Base-by-base conservation (phyloP, 2,888 invertebrate species). In the Scrobipalpa costella region DNA sequence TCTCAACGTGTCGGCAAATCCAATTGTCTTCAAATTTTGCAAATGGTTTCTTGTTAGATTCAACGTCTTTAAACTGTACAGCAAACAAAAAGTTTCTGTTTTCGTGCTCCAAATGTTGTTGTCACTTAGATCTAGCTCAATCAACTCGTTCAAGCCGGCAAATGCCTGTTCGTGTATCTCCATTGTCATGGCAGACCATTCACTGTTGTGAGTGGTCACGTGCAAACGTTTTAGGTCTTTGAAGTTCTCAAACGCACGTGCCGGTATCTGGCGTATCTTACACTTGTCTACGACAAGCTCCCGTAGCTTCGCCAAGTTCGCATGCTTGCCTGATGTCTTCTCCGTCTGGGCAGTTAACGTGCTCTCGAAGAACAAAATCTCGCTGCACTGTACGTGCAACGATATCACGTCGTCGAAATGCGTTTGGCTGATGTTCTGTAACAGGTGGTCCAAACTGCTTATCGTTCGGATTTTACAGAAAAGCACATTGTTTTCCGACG, bases 81-180 rank as follows among this genome's bases (percentile, higher is more conserved):
- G 88, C 47, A 94, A 93, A 81, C 96, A 96, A 79, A 96, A 94
- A 67, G 94, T 92, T 74, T 95, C 94, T 40, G 93, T 90, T 68
- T 96, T 95, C 64, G 95, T 90, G 69, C 93, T 94, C 95, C 95
- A 95, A 67, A 96, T 94, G 80, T 95, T 95, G 88, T 96, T 96
- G 78, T 94, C 94, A 69, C 94, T 94, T 63, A 96, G 86, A 84
- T 96, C 94, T 71, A 96, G 92, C 74, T 93, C 92, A 67, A 94
- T 92, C 62, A 96, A 90, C 83, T 94, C 94, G 66, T 93, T 92
- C 73, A 96, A 86, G 40, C 95, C 93, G 65, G 93, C 86, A 69
- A 96, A 94, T 67, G 95, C 94, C 76, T 94, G 94, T 59, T 94
- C 92, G 75, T 94, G 93, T 63, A 96, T 81, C 73, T 95, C 95